Evolutionary conservation across 2,113 vertebrate species (phyloP).

Genomic region (Microtus ochrogaster): DNA sequence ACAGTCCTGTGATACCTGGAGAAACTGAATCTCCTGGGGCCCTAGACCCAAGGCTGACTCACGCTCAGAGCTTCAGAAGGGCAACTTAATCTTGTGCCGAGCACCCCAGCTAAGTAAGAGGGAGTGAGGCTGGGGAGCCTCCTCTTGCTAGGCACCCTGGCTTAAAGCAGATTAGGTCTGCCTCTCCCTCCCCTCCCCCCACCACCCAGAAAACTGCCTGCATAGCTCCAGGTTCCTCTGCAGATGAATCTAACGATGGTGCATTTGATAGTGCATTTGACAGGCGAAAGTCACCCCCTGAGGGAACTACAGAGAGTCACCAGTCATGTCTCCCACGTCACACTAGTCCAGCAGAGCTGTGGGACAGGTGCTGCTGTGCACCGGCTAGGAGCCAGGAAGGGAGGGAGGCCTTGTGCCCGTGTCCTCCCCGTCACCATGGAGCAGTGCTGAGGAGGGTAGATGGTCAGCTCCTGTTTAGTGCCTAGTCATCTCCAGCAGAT

Average conservation of each 20-base stretch:
- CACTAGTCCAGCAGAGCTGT: background rate
- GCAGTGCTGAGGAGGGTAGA: background rate
- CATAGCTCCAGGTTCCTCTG: background rate
- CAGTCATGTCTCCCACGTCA: background rate
- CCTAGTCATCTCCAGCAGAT: background rate
- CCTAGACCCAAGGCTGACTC: background rate
- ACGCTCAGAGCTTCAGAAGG: background rate
- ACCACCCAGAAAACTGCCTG: background rate
- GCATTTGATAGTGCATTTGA: no score
- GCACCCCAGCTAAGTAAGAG: background rate
- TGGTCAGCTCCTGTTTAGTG: background rate
- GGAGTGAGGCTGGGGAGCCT: background rate
- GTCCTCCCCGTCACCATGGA: background rate
- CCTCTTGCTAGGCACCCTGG: background rate
- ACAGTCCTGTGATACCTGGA: background rate
- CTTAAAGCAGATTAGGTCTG: no score
- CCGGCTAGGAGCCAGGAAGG: accelerated
- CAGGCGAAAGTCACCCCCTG: background rate
- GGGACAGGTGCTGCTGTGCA: background rate
- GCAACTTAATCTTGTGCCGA: background rate
- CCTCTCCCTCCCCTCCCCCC: no score
- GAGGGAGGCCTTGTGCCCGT: accelerated
- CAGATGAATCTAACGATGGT: background rate
- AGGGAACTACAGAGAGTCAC: background rate
- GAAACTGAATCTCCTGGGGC: background rate